Evolutionary conservation across 2,888 invertebrate genomes (phyloP).

Genomic region (Horisme vitalbata): DNA sequence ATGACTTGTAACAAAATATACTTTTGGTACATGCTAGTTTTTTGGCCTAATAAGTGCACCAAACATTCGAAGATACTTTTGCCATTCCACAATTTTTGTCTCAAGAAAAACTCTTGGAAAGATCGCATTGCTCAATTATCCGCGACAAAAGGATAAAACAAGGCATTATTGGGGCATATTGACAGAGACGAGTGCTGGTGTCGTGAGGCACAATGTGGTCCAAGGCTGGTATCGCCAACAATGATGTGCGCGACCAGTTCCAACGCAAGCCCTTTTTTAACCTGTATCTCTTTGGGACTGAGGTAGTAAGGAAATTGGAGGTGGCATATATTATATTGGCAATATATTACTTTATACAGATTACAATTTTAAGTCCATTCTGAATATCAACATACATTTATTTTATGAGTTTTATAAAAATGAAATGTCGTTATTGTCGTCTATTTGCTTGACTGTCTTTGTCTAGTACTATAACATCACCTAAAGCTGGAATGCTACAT

Average conservation of each 20-base stretch:
- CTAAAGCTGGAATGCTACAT: no score
- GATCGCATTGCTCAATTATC: constrained; percentile 34
- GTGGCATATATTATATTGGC: constrained; percentile 13
- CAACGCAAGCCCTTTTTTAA: constrained; percentile 56
- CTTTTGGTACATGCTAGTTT: no score
- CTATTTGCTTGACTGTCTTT: no score
- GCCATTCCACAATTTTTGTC: no score
- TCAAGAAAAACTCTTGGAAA: constrained; percentile 16
- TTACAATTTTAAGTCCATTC: no score
- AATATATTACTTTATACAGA: no score
- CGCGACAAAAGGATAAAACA: constrained; percentile 16
- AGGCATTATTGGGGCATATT: constrained; percentile 21
- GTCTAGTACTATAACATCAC: no score
- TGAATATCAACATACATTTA: no score
- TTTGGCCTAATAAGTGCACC: neutral
- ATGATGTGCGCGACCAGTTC: constrained; percentile 73
- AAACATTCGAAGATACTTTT: no score
- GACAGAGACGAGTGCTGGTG: constrained; percentile 37
- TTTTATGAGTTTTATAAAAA: no score
- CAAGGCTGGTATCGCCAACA: constrained; percentile 69
- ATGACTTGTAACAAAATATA: no score
- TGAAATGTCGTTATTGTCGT: no score
- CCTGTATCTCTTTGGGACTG: constrained; percentile 55
- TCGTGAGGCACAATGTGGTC: constrained; percentile 47
- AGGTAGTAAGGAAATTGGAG: constrained; percentile 32